Percentiles rank a stretch among this genome's conserved stretches.
phyloP scores from a whole-genome alignment of 2,888 invertebrate species.

The Athalia cordata region DNA sequence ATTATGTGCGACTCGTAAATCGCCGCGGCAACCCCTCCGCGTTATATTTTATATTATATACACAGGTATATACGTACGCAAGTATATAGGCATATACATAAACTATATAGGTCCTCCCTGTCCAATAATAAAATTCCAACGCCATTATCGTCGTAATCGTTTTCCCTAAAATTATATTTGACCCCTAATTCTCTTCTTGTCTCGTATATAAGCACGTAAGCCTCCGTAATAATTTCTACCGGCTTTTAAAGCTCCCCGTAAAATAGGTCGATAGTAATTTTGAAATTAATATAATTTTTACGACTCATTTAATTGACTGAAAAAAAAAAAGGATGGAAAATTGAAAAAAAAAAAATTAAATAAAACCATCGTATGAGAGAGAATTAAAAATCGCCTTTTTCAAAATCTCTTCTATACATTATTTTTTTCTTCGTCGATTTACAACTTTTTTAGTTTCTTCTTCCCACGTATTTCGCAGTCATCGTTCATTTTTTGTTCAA shows the following conservation, averaged over 20 bases:
- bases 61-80: no score
- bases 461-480: no score
- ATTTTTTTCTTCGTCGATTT: not conserved
- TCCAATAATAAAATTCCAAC: slow-evolving; percentile 38
- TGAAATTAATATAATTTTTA: not conserved
- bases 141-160: no score
- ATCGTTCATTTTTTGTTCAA: no score
- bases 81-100: no score
- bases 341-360: not conserved
- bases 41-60: no score
- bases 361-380: not conserved
- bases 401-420: not conserved
- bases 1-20: slow-evolving; percentile 38
- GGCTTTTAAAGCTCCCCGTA: no score
- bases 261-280: not conserved
- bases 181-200: slow-evolving; percentile 24
- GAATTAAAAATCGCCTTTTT: not conserved
- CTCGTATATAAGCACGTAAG: no score
- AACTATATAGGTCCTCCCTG: not conserved
- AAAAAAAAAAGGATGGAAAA: not conserved
- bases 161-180: slow-evolving; percentile 13
- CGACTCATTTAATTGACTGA: slow-evolving; percentile 8
- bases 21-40: not conserved
- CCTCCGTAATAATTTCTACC: no score
- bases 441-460: not conserved